Evolutionary conservation across 1,140 invertebrate genomes (phyloP).

Genomic region (Hycleus phaleratus): DNA sequence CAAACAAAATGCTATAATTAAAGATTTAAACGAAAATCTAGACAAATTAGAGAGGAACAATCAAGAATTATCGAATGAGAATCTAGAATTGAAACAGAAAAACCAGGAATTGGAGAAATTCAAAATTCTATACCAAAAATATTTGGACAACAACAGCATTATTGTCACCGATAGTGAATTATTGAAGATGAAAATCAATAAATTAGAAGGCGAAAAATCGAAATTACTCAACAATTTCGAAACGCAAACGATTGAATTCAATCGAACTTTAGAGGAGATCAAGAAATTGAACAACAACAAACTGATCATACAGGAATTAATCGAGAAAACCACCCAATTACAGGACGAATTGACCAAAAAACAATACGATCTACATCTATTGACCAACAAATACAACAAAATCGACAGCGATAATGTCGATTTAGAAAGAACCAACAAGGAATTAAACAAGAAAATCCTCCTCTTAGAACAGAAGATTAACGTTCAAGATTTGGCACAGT

Average conservation of each 20-base stretch:
- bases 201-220: background rate
- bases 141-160: background rate
- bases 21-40: background rate
- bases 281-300: no score
- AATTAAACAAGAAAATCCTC: background rate
- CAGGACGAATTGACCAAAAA: no score
- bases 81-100: background rate
- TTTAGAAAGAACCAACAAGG: background rate
- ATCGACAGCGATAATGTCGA: background rate
- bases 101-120: background rate
- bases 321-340: no score
- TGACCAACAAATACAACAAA: background rate
- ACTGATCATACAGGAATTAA: no score
- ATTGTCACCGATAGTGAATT: background rate
- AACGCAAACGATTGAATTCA: background rate
- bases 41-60: background rate
- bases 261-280: no score
- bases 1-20: background rate
- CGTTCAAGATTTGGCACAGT: background rate
- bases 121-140: background rate
- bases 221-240: background rate
- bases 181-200: background rate
- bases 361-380: no score
- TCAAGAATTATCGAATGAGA: background rate
- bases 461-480: background rate